Base-by-base conservation (phyloP, 2,888 invertebrate genomes). In the Cryptus viduatorius region DNA sequence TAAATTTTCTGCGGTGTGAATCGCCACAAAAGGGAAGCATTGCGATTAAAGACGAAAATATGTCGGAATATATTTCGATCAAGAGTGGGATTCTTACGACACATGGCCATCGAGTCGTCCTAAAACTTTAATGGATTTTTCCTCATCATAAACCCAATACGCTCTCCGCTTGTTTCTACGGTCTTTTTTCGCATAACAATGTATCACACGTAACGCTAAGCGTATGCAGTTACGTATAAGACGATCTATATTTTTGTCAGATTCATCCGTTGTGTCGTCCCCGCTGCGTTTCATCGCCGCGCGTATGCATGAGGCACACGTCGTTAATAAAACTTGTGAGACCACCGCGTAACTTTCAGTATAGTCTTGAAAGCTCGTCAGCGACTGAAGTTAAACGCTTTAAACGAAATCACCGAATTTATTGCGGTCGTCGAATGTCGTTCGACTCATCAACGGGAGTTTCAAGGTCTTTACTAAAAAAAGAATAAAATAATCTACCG, bases 251-350 rank as follows among this genome's bases (percentile, higher is more conserved):
- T 75, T 24, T 64, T 61, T 78, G 24, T 19, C 37, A 16, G 53
- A 42, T 12, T 19, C 42, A 16, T 50, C 4, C 42, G 31, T 59
- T 56, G 29, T 53, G 3, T 67, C 59, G 14, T 53, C 37, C 64
- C 65, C 64, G 64, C 24, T 14, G 14, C 24, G 19, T n/a, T 44
- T 31, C n/a, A n/a, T n/a, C n/a, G n/a, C 72, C 37, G 3, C n/a
- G 37, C n/a, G 46, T 37, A 44, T n/a, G 67, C 61, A 44, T 50
- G 10, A 46, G 76, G 50, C 77, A 44, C 77, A 68, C 79, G 50
- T 65, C 75, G 72, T 59, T 67, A 46, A 77, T 44, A 84, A 82
- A 80, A 75, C 79, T n/a, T 24, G 79, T 10, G 64, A 67, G 71
- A 61, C 59, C 37, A 61, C 50, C 79, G 72, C 50, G 19, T 37